phyloP scores from a whole-genome alignment of 2,797 vertebrate species.

The Gymnoscopelus microlampas region DNA sequence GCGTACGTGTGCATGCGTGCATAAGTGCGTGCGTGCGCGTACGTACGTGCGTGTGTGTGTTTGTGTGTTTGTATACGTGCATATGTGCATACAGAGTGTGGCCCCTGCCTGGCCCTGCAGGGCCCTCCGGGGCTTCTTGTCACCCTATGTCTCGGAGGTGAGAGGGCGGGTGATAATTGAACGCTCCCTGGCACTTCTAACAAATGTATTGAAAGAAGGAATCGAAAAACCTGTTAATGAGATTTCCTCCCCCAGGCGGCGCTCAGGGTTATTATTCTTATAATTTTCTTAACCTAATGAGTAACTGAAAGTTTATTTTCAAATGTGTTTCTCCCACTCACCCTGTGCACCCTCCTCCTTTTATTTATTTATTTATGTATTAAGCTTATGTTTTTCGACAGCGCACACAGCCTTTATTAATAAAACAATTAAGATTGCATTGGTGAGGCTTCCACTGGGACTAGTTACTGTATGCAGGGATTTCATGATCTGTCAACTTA shows the following conservation, averaged over 20 bases:
- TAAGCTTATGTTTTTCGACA: conserved; percentile 37
- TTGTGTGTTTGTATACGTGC: conserved; percentile 39
- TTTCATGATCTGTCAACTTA: no score
- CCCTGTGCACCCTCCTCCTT: conserved; percentile 44
- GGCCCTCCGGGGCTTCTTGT: conserved; percentile 70
- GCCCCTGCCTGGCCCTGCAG: conserved; percentile 60
- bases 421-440: conserved; percentile 61
- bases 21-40: conserved; percentile 37
- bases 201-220: conserved; percentile 81
- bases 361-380: conserved; percentile 35
- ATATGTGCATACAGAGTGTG: conserved; percentile 28
- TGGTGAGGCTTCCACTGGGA: conserved; percentile 33
- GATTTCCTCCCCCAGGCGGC: conserved; percentile 75
- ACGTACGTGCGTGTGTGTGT: conserved; percentile 37
- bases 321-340: conserved; percentile 60
- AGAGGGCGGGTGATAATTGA: conserved; percentile 81
- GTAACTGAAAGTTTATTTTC: conserved; percentile 78
- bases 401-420: conserved; percentile 54
- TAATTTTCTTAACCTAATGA: conserved; percentile 82
- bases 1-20: conserved; percentile 18
- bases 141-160: conserved; percentile 76
- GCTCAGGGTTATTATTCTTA: conserved; percentile 78
- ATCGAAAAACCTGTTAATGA: conserved; percentile 85
- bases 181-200: conserved; percentile 77
- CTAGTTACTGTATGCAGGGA: background rate